Conservation (phyloP, 2,797 vertebrate genomes). For the Lagorchestes hirsutus region DNA sequence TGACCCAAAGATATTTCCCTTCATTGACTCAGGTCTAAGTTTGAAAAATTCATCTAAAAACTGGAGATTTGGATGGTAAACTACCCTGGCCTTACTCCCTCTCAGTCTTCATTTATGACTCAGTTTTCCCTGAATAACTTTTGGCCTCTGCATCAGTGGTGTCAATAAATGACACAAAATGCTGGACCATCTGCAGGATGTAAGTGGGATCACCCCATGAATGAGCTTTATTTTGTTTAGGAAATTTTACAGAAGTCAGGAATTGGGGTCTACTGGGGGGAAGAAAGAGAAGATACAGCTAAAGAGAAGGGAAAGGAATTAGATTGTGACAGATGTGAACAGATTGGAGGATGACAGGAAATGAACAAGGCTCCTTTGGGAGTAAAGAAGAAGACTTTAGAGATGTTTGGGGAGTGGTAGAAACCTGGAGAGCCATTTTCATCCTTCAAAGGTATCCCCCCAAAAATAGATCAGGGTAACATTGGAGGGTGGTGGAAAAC, state of each 20-base stretch:
- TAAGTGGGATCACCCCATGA: neutral
- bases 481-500: too few species aligned
- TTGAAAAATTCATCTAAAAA: neutral
- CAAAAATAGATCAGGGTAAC: neutral
- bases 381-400: neutral
- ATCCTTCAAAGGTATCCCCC: neutral
- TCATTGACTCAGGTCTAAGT: neutral
- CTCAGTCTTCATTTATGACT: neutral
- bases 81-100: neutral
- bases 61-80: neutral
- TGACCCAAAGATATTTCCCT: neutral
- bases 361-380: neutral
- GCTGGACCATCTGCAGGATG: fast-evolving
- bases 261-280: neutral
- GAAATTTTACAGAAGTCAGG: neutral
- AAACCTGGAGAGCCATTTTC: slow-evolving; percentile 15
- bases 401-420: neutral
- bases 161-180: neutral
- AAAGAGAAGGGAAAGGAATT: neutral
- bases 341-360: neutral
- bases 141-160: neutral
- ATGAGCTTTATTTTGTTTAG: neutral
- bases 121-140: neutral
- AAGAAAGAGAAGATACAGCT: neutral
- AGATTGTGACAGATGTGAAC: neutral